A percentile compares a stretch with the other conserved stretches of the same genome.
These are phyloP conservation scores for Centrocercus urophasianus DNA, from an alignment of 2,113 vertebrate species.

Conservation along the genomic window DNA sequence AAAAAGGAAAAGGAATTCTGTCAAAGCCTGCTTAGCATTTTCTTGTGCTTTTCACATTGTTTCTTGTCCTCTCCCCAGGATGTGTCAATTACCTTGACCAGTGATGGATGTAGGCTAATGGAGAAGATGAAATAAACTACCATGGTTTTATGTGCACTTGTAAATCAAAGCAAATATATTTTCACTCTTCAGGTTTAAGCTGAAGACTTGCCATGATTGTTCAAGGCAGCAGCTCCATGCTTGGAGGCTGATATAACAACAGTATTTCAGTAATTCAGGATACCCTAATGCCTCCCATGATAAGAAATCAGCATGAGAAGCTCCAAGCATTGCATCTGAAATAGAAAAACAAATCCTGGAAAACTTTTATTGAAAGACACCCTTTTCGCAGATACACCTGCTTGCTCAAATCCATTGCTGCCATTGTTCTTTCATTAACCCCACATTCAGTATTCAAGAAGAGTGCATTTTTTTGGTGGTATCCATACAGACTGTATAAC, in stretches of 20 bases:
- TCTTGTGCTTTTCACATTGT: background rate
- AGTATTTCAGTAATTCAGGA: background rate
- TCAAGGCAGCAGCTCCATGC: background rate
- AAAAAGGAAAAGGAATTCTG: background rate
- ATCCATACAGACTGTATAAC: background rate
- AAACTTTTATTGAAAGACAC: background rate
- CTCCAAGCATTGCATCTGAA: background rate
- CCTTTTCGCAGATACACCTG: background rate
- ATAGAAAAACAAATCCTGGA: background rate
- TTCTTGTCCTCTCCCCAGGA: background rate
- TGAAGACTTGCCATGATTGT: background rate
- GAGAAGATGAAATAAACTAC: background rate
- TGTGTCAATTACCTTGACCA: background rate
- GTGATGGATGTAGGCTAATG: background rate
- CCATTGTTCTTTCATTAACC: background rate
- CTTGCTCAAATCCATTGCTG: fast-evolving
- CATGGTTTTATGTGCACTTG: background rate
- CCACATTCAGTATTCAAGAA: background rate
- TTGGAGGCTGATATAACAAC: background rate
- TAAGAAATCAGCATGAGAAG: background rate
- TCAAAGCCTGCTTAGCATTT: background rate
- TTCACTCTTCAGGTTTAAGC: background rate
- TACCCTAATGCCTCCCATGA: background rate
- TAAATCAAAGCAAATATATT: background rate
- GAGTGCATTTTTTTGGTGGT: background rate